phyloP scores from a whole-genome alignment of 2,888 invertebrate species.

The Philopedon plagiatum region DNA sequence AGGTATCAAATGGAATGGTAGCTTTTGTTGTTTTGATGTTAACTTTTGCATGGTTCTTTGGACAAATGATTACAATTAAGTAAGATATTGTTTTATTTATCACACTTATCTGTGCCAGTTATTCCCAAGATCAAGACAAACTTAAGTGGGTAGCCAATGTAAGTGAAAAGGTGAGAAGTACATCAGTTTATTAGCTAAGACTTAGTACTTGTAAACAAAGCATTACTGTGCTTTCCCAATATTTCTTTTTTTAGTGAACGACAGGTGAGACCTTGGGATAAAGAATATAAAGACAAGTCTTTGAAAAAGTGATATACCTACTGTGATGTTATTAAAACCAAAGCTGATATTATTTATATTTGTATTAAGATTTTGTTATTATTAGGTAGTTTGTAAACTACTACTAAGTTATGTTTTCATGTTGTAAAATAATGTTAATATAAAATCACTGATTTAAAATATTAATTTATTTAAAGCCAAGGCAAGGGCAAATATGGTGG shows the following conservation, averaged over 20 bases:
- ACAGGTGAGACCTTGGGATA: neutral
- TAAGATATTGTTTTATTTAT: conserved; percentile 59
- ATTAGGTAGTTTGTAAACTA: no score
- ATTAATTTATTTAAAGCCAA: no score
- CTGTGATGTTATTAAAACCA: neutral
- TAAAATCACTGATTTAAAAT: no score
- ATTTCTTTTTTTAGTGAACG: neutral
- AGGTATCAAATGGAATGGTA: conserved; percentile 75
- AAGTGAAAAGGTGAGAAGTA: neutral
- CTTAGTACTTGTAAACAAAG: no score
- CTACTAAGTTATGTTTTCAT: no score
- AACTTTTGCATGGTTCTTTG: conserved; percentile 72
- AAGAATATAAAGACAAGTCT: neutral
- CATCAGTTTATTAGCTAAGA: no score
- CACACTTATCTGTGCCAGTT: no score
- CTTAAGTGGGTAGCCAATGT: no score
- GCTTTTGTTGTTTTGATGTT: conserved; percentile 73
- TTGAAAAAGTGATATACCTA: neutral
- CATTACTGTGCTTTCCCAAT: no score
- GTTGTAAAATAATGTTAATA: no score
- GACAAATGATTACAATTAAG: conserved; percentile 77
- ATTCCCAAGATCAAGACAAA: no score
- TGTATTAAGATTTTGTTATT: neutral
- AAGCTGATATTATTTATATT: neutral
- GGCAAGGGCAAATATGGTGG: no score